Conservation (phyloP, 2,888 invertebrate genomes). For the Neoascia interrupta region DNA sequence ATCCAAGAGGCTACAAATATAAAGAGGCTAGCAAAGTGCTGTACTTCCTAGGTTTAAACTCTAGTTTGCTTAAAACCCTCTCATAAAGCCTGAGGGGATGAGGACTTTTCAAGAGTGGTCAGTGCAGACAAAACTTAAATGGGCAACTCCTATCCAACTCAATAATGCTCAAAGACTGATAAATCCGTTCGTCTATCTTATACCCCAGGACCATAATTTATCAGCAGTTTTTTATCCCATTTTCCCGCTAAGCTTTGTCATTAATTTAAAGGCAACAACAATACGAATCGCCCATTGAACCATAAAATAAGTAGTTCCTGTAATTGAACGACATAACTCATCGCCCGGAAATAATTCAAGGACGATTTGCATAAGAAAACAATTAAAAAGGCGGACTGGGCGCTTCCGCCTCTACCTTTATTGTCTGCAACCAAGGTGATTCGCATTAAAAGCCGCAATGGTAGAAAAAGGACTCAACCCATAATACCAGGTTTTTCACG, state of each 20-base stretch:
- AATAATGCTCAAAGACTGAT: too few relatives aligned
- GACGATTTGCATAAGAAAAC: conserved; percentile 59
- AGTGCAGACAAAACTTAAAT: too few relatives aligned
- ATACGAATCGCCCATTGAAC: neutral
- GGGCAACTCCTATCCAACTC: too few relatives aligned
- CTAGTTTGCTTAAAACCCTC: too few relatives aligned
- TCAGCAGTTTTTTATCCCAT: neutral
- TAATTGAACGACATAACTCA: conserved; percentile 41
- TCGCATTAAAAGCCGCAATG: conserved; percentile 32
- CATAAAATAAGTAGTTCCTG: conserved; percentile 7
- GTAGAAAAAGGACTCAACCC: conserved; percentile 7
- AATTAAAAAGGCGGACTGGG: conserved; percentile 47
- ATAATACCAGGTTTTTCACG: conserved; percentile 21
- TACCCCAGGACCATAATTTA: too few relatives aligned
- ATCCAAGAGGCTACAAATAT: too few relatives aligned
- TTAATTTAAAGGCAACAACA: conserved; percentile 10
- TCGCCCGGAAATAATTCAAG: conserved; percentile 42
- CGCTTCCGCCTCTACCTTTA: too few relatives aligned
- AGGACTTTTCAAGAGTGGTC: too few relatives aligned
- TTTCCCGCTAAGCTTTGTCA: conserved; percentile 6
- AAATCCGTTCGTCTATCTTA: too few relatives aligned
- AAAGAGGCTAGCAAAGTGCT: too few relatives aligned
- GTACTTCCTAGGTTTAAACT: too few relatives aligned
- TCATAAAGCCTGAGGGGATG: too few relatives aligned
- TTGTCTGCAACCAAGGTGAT: conserved; percentile 45